Evolutionary conservation across 2,797 vertebrate species (phyloP), one percentile per base, ranked within the genome.

Genomic region (Eospalax fontanierii): DNA sequence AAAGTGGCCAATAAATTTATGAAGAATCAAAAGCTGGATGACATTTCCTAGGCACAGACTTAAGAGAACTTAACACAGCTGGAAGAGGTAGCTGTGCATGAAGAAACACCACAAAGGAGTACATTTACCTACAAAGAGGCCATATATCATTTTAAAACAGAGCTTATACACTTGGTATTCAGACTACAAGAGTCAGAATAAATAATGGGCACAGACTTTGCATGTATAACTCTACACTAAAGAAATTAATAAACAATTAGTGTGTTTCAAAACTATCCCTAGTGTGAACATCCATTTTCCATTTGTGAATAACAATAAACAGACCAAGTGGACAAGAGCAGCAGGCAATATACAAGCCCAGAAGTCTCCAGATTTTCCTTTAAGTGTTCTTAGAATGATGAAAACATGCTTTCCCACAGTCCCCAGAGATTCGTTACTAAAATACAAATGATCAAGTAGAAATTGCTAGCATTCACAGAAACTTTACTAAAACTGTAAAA

Each of bases 51-150:
- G 92, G 93, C 92, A 97, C 79, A 92, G 76, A 91, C 87, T 92
- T 83, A 57, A 92, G 70, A 93, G 57, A 97, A 97, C 76, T 87
- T 76, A 91, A 95, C 95, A 93, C 15, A 79, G 50, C 79, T 85
- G 43, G 57, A 83, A 91, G 97, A 97, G 94, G 96, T 96, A 97
- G 96, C 95, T 92, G 84, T 79, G n/a, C 80, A 50, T 40, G 26
- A 76, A 38, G 28, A 78, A 46, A 22, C 1, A 38, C 43, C 35
- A 75, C 40, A 76, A 87, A 90, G 63, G 38, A 92, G 12, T 11
- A 79, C 38, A n/a, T 79, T 82, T 26, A 66, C 71, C 73, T 73
- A 90, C 43, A 79, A 68, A 68, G 6, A 59, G 76, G 65, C 87
- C 90, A 5, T 33, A 5, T 33, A 54, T 87, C 46, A 70, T 90